Conservation (phyloP, 2,113 vertebrate species). For the Colaptes auratus region DNA sequence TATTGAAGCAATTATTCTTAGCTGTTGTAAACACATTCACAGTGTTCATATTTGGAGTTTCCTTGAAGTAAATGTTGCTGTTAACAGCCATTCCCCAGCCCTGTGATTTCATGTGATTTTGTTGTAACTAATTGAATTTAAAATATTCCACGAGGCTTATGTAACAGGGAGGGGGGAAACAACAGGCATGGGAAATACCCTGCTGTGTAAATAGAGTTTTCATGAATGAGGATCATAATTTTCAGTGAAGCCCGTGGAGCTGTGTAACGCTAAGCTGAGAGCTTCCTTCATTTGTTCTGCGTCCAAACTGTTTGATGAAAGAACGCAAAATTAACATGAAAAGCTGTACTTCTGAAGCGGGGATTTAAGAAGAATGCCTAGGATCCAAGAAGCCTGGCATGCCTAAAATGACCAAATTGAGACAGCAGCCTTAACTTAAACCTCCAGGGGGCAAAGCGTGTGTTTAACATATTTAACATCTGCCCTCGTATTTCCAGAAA, state of each 20-base stretch:
- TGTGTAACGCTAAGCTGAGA: not conserved
- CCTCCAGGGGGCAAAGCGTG: conserved; percentile 77
- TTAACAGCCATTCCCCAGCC: not conserved
- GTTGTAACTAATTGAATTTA: conserved; percentile 19
- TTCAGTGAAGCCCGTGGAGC: conserved; percentile 19
- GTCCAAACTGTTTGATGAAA: conserved; percentile 54
- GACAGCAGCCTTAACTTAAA: conserved; percentile 74
- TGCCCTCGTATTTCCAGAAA: conserved; percentile 78
- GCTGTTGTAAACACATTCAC: not conserved
- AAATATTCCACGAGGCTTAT: not conserved
- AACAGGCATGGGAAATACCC: conserved; percentile 28
- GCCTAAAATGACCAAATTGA: conserved; percentile 76
- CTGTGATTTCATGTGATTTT: not conserved
- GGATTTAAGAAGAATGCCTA: conserved; percentile 67
- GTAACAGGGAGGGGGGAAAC: not conserved
- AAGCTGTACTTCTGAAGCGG: conserved; percentile 55
- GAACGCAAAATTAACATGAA: conserved; percentile 62
- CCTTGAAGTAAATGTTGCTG: not conserved
- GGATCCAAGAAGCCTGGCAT: conserved; percentile 67
- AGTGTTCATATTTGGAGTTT: not conserved
- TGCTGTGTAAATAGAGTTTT: conserved; percentile 53
- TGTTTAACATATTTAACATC: conserved; percentile 81
- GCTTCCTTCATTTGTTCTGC: conserved; percentile 59
- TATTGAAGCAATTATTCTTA: not conserved
- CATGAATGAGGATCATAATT: conserved; percentile 25